These are phyloP conservation scores for Eupithecia vulgata DNA, from an alignment of 2,888 invertebrate species.

Conservation along the genomic window DNA sequence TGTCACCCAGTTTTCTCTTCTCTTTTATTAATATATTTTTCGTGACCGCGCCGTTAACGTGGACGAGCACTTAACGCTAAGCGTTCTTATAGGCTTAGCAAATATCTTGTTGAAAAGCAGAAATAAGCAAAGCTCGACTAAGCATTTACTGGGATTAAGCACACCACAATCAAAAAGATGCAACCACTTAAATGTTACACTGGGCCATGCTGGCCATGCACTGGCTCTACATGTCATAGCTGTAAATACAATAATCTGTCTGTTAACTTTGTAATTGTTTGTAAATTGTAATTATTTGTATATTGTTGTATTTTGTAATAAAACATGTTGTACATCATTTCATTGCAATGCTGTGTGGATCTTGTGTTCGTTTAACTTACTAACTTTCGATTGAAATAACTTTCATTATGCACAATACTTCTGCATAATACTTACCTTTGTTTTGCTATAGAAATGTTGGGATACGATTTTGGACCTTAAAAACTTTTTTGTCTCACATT, in stretches of 20 bases:
- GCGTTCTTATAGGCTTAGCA: no score
- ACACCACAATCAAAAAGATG: no score
- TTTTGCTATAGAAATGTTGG: slow-evolving; percentile 13
- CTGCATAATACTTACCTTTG: slow-evolving; percentile 9
- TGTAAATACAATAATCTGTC: slow-evolving; percentile 20
- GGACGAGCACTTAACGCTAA: no score
- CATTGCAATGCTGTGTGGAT: slow-evolving; percentile 57
- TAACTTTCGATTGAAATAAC: slow-evolving; percentile 30
- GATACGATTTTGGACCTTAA: neutral
- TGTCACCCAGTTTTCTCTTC: no score
- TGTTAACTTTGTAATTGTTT: slow-evolving; percentile 31
- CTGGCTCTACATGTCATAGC: neutral
- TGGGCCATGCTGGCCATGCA: neutral
- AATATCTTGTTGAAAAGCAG: no score
- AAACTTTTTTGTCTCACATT: no score
- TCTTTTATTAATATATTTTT: no score
- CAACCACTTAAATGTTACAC: neutral
- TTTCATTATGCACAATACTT: slow-evolving; percentile 27
- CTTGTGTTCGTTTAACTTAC: slow-evolving; percentile 49
- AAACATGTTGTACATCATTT: slow-evolving; percentile 39
- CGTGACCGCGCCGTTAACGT: no score
- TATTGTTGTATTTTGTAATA: slow-evolving; percentile 35
- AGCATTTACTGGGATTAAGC: no score
- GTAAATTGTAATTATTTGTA: neutral
- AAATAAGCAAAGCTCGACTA: no score